Percentiles rank a stretch among this genome's conserved stretches.
Conservation (phyloP, 2,797 vertebrate species). For the Pachyuromys duprasi region DNA sequence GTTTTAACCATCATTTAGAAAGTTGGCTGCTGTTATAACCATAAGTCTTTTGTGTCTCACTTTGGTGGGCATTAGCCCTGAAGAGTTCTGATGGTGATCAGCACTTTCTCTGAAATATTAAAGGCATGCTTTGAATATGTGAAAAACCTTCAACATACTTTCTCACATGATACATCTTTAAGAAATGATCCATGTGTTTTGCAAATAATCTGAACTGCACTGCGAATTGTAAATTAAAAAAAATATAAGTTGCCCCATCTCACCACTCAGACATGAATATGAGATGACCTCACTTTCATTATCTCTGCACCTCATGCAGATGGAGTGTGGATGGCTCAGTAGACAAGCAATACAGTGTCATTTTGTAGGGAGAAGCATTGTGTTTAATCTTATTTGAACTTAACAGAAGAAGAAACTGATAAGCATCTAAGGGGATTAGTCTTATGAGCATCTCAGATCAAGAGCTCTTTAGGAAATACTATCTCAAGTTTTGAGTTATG, state of each 20-base stretch:
- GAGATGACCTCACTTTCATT: neutral
- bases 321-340: neutral
- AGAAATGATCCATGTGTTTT: neutral
- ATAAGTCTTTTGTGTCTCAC: neutral
- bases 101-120: slow-evolving; percentile 32
- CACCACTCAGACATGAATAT: neutral
- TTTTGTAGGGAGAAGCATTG: neutral
- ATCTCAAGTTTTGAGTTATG: slow-evolving; percentile 19
- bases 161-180: neutral
- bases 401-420: slow-evolving; percentile 44
- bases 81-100: neutral
- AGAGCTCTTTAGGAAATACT: neutral
- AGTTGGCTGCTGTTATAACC: neutral
- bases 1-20: slow-evolving; percentile 19
- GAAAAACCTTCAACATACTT: neutral
- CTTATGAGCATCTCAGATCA: slow-evolving; percentile 33
- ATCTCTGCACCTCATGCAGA: neutral
- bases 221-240: slow-evolving; percentile 24
- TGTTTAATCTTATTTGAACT: slow-evolving; percentile 44
- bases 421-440: neutral
- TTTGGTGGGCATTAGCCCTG: neutral
- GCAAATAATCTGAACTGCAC: neutral
- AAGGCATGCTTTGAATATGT: neutral
- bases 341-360: neutral
- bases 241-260: neutral